These are phyloP conservation scores for Lucilia cuprina DNA, from an alignment of 1,140 invertebrate species.

Conservation along the genomic window DNA sequence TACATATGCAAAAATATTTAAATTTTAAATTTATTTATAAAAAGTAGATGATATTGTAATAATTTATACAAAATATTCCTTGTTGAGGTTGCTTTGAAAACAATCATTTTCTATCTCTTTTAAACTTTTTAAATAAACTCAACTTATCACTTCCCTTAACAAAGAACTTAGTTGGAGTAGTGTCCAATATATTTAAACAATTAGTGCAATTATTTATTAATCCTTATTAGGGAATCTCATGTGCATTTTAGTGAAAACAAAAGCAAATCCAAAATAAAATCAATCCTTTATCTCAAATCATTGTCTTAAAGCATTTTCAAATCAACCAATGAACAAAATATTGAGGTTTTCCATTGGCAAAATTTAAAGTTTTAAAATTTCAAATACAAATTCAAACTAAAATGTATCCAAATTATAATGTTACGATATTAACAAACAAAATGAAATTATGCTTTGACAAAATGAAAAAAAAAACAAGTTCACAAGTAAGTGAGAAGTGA, in stretches of 20 bases:
- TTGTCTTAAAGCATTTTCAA: constrained; percentile 21
- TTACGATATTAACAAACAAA: constrained; percentile 18
- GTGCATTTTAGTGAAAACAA: neutral
- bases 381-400: constrained; percentile 14
- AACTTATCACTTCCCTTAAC: constrained; percentile 11
- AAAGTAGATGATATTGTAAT: neutral
- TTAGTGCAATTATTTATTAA: neutral
- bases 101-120: neutral
- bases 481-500: constrained; percentile 27
- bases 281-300: constrained; percentile 35
- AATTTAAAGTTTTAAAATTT: neutral
- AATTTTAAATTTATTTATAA: neutral
- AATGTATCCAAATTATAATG: constrained; percentile 42
- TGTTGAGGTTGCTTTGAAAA: neutral
- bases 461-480: neutral
- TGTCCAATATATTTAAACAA: neutral
- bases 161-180: constrained; percentile 18
- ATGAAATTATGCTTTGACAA: neutral
- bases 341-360: constrained; percentile 3
- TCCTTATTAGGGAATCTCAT: constrained; percentile 14
- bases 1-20: too few relatives aligned
- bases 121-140: constrained; percentile 5
- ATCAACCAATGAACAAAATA: constrained; percentile 37
- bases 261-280: neutral
- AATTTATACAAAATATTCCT: neutral